phyloP scores from a whole-genome alignment of 2,797 vertebrate species.

The Chaetodon trifasciatus region DNA sequence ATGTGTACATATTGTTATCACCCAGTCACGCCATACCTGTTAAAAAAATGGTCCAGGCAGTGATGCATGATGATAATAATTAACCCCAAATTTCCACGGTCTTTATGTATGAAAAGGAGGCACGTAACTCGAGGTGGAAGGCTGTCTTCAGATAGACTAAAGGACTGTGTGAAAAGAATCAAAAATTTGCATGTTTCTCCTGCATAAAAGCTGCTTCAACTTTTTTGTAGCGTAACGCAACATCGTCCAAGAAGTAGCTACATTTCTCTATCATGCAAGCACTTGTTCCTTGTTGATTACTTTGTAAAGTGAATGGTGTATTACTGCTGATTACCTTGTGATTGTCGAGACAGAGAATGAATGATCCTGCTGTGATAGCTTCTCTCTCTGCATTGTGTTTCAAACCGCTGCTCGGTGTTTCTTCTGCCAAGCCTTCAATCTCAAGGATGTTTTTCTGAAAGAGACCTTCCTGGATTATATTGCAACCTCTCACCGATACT shows the following conservation, averaged over 20 bases:
- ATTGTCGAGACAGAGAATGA: background rate
- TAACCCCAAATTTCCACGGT: background rate
- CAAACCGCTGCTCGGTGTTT: background rate
- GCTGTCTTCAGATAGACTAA: background rate
- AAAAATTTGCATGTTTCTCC: background rate
- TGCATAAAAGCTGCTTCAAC: background rate
- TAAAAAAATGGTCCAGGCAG: constrained; percentile 19
- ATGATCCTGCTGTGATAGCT: background rate
- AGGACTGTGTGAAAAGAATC: background rate
- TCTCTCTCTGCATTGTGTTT: background rate
- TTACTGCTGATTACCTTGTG: background rate
- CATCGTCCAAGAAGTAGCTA: background rate
- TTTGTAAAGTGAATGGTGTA: background rate
- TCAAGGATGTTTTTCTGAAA: background rate
- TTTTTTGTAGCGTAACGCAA: background rate
- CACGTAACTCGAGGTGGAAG: too few species aligned
- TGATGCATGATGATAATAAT: constrained; percentile 26
- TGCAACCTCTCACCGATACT: background rate
- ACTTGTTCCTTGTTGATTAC: too few species aligned
- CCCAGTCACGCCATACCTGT: constrained; percentile 12
- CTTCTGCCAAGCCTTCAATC: constrained; percentile 10
- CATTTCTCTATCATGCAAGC: background rate
- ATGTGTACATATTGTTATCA: constrained; percentile 11
- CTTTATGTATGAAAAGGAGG: background rate
- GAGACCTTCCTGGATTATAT: background rate